A percentile compares a stretch with the other conserved stretches of the same genome.
Conservation (phyloP, 2,888 invertebrate genomes). For the Melinopterus prodromus region DNA sequence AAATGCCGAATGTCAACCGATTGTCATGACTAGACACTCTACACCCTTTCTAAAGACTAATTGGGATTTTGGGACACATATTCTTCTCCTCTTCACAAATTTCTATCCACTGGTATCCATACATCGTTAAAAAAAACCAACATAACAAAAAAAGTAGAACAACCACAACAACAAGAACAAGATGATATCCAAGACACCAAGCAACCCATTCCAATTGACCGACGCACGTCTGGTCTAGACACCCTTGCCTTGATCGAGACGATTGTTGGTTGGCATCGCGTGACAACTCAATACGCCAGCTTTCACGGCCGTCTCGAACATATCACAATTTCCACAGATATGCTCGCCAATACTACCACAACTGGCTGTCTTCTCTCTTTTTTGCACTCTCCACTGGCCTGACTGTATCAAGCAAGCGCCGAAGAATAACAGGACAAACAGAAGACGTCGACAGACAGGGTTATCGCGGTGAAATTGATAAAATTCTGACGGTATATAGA, state of each 20-base stretch:
- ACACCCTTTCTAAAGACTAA: background rate
- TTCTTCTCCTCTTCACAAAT: background rate
- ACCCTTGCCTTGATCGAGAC: slow-evolving; percentile 29
- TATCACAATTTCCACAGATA: no score
- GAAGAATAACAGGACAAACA: background rate
- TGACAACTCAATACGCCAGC: slow-evolving; percentile 32
- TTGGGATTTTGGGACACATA: background rate
- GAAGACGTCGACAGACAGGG: background rate
- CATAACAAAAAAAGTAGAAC: no score
- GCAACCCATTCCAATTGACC: no score
- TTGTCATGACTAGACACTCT: background rate
- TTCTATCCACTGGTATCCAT: background rate
- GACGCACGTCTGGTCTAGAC: slow-evolving; percentile 28
- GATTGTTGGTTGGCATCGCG: slow-evolving; percentile 35
- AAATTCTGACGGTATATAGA: background rate
- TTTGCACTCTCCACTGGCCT: background rate
- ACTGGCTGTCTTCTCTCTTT: background rate
- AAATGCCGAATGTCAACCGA: background rate
- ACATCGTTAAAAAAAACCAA: no score
- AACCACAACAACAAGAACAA: no score
- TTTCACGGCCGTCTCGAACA: background rate
- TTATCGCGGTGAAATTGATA: background rate
- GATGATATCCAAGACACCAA: no score
- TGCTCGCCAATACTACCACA: no score
- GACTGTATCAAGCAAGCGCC: background rate